Evolutionary conservation across 2,888 invertebrate genomes (phyloP), one percentile per base, ranked within the genome.

Genomic region (Allacma fusca): DNA sequence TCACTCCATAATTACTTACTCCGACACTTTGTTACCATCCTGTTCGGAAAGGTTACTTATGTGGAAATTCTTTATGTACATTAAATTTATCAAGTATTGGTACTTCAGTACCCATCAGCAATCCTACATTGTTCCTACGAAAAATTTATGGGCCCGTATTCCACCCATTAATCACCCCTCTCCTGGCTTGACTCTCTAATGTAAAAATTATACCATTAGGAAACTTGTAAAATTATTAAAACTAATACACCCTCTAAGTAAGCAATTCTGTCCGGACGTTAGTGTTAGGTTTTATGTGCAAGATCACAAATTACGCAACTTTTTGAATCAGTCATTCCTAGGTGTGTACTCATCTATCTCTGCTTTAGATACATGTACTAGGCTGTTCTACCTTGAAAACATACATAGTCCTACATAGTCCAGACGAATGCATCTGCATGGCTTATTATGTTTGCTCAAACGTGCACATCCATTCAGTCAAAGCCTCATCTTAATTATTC

Each of bases 1-100:
- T 50, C 50, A 50, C 50, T 50, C 50, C 50, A 50, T 50, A 50
- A 50, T 50, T 50, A 50, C 50, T 50, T 50, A 50, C 50, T n/a
- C 16, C 19, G n/a, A 50, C 50, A 50, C 50, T 50, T 50, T 16
- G 50, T 50, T 50, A 50, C 50, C 50, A 50, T 50, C 50, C 50
- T 50, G 50, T 16, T 50, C 50, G 1, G 9, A 19, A n/a, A 4
- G 16, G 16, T n/a, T 16, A 12, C 50, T 50, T 13, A 50, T 19
- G 19, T 19, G n/a, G 50, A n/a, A 50, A 50, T 2, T 2, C n/a
- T 50, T n/a, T n/a, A 1, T 9, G 9, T 12, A 50, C 50, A n/a
- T 50, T 5, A n/a, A n/a, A 50, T 50, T 50, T 50, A 13, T 50
- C 19, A 16, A 50, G n/a, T 19, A 50, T 50, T 50, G 50, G 50